phyloP scores from a whole-genome alignment of 2,888 invertebrate species.

The Sialis lutaria region DNA sequence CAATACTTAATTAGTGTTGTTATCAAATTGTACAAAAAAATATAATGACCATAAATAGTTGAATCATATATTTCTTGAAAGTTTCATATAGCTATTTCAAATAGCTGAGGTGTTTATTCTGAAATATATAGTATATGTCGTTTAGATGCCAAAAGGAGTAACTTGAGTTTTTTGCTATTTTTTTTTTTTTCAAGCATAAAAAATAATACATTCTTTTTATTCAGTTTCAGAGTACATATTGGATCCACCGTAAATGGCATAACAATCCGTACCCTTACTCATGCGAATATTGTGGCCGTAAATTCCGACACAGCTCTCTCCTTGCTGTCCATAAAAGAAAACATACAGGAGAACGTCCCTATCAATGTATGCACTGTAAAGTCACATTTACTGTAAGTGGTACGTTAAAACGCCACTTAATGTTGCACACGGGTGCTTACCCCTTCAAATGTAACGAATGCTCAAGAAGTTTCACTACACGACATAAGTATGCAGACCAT shows the following conservation, averaged over 20 bases:
- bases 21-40: too few species aligned
- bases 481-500: constrained; percentile 1
- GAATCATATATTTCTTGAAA: too few species aligned
- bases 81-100: too few species aligned
- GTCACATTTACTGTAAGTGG: constrained; percentile 1
- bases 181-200: not conserved
- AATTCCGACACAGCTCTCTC: constrained; percentile 1
- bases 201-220: not conserved
- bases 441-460: not conserved
- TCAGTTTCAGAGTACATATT: constrained; percentile 2
- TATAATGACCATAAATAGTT: too few species aligned
- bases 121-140: too few species aligned
- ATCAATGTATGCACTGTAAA: constrained; percentile 1
- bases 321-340: constrained; percentile 2
- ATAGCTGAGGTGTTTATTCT: too few species aligned
- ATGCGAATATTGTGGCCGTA: not conserved
- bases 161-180: too few species aligned
- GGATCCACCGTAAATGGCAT: constrained; percentile 4
- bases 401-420: constrained; percentile 1
- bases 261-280: constrained; percentile 1
- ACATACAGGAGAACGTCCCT: constrained; percentile 3
- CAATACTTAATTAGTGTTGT: too few species aligned
- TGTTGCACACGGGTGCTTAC: not conserved
- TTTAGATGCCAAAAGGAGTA: too few species aligned
- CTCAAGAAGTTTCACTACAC: not conserved